Conservation (phyloP, 2,113 vertebrate genomes). For the Oreocharis arfaki region DNA sequence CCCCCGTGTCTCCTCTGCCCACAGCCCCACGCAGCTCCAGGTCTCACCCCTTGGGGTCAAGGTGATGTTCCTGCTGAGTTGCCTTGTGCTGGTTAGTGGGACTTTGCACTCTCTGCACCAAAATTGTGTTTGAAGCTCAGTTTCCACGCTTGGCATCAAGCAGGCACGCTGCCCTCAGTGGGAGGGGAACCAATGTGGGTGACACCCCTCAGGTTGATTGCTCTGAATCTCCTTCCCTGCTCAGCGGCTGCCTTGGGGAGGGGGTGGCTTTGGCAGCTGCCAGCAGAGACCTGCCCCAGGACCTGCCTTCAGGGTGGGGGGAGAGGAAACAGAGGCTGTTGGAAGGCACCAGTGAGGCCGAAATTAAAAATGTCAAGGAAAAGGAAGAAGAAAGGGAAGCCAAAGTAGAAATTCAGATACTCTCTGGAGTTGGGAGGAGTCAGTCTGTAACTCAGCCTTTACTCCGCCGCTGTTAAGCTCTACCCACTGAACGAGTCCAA, state of each 20-base stretch:
- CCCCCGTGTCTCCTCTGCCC: background rate
- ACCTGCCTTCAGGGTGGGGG: fast-evolving
- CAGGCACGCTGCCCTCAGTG: fast-evolving
- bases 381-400: background rate
- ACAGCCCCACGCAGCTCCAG: fast-evolving
- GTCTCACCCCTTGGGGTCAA: background rate
- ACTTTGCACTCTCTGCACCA: background rate
- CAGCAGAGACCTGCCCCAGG: background rate
- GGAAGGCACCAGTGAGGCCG: background rate
- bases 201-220: fast-evolving
- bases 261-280: background rate
- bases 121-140: background rate
- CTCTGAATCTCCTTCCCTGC: background rate
- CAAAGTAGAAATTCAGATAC: background rate
- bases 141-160: background rate
- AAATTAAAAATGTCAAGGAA: background rate
- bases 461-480: fast-evolving
- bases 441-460: background rate
- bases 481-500: background rate
- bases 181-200: background rate
- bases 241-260: fast-evolving
- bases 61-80: fast-evolving
- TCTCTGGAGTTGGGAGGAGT: background rate
- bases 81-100: fast-evolving
- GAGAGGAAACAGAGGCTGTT: background rate